Evolutionary conservation across 1,140 invertebrate genomes (phyloP).

Genomic region (Tribolium madens): DNA sequence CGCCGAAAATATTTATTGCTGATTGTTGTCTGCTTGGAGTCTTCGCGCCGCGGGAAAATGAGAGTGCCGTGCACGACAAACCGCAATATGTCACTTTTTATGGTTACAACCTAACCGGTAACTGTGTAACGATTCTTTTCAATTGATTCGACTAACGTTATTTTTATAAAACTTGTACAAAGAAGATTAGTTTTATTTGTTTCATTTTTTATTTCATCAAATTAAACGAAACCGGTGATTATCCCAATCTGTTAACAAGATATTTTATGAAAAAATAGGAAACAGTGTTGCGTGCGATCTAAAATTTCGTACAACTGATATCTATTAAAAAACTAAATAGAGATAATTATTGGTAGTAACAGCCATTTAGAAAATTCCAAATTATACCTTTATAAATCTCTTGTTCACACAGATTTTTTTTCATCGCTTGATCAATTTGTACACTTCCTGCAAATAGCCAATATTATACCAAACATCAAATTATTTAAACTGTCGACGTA

Average conservation of each 20-base stretch:
- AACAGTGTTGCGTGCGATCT: neutral
- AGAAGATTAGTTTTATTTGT: no score
- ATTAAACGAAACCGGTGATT: neutral
- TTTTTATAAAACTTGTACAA: no score
- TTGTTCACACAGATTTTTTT: conserved; percentile 10
- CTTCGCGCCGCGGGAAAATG: conserved; percentile 15
- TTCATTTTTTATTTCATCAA: neutral
- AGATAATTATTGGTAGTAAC: conserved; percentile 10
- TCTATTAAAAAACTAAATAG: conserved; percentile 2
- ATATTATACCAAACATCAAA: conserved; percentile 8
- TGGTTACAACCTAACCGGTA: neutral
- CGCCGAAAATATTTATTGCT: conserved; percentile 47
- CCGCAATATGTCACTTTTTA: conserved; percentile 8
- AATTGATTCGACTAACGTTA: no score
- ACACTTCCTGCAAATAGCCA: neutral
- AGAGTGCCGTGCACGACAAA: neutral
- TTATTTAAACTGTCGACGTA: conserved; percentile 30
- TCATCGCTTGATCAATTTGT: neutral
- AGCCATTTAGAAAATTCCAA: neutral
- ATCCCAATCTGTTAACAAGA: neutral
- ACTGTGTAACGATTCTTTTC: neutral
- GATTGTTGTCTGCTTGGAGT: conserved; percentile 25
- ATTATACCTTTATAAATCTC: neutral
- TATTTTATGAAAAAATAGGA: neutral
- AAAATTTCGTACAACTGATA: neutral